Evolutionary conservation across 2,113 vertebrate species (phyloP), one percentile per base, ranked within the genome.

Genomic region (Cercopithecus mona): DNA sequence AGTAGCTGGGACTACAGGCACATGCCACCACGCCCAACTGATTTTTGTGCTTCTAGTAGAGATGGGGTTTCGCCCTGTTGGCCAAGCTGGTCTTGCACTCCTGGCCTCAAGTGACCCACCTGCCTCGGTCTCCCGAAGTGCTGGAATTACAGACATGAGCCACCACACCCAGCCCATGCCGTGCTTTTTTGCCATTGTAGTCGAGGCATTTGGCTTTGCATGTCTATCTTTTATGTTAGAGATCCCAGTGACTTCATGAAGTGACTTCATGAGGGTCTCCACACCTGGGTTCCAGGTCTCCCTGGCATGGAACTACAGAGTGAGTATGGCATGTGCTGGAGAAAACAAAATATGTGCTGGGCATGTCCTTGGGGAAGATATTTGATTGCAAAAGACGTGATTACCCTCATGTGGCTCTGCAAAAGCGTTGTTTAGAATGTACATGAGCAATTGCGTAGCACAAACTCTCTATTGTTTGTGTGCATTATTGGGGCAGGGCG

Each of bases 241-340:
- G 50, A 50, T 88, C 20, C 61, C 18, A 48, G 18, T 20, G 59
- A 18, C 61, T 64, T 43, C 17, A 11, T 88, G 40, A 61, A 61
- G 25, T 61, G 59, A 61, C 25, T 64, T 30, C 61, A 64, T 64
- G 61, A 30, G 61, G 61, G 11, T 64, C 30, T 22, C 68, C 17
- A 10, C 23, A 25, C 38, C 75, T 32, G 57, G 75, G 12, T n/a
- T 89, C 38, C 30, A 27, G 20, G 48, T 66, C 50, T 76, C 18
- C 84, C 79, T 20, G 17, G 14, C 64, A 8, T 9, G 40, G 35
- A 79, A 8, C 3, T 11, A 10, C 7, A 88, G 43, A 72, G 3
- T 0, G 10, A 72, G 8, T 20, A 0, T 0, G 17, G 59, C 12
- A 9, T 17, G 1, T 50, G 30, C 66, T 32, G 10, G 18, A 43